Percentiles rank a stretch among this genome's conserved stretches.
Conservation (phyloP, 2,113 vertebrate genomes). For the Sarotherodon lohbergeri region DNA sequence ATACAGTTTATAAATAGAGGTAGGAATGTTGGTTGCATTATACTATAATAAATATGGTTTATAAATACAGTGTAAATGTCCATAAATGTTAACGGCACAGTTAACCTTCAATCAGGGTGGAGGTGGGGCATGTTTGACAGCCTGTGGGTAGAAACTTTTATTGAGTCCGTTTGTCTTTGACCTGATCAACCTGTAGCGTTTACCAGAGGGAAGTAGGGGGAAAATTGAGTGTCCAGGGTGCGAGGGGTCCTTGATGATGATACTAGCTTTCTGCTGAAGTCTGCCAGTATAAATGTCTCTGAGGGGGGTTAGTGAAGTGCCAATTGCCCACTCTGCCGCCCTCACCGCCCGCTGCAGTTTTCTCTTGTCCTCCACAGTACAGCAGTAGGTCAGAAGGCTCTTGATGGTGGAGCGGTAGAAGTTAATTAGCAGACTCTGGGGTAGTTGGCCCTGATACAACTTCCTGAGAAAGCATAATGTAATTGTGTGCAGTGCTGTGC, state of each 20-base stretch:
- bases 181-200: too few relatives aligned
- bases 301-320: background rate
- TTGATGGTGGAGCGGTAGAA: background rate
- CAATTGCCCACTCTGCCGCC: fast-evolving
- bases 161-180: too few relatives aligned
- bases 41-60: too few relatives aligned
- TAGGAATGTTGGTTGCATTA: too few relatives aligned
- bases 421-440: background rate
- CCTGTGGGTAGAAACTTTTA: too few relatives aligned
- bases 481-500: background rate
- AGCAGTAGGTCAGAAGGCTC: fast-evolving
- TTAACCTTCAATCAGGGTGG: too few relatives aligned
- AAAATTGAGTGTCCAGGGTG: background rate
- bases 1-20: too few relatives aligned
- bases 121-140: too few relatives aligned
- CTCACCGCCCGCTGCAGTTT: fast-evolving
- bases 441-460: background rate
- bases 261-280: background rate
- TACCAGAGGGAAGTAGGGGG: too few relatives aligned
- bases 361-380: background rate
- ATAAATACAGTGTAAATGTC: too few relatives aligned
- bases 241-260: fast-evolving
- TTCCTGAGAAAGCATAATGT: background rate
- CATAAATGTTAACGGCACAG: too few relatives aligned
- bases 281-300: background rate